Percentiles rank a stretch among this genome's conserved stretches.
Evolutionary conservation across 2,888 invertebrate genomes (phyloP).

Genomic region (Athetis lepigone): DNA sequence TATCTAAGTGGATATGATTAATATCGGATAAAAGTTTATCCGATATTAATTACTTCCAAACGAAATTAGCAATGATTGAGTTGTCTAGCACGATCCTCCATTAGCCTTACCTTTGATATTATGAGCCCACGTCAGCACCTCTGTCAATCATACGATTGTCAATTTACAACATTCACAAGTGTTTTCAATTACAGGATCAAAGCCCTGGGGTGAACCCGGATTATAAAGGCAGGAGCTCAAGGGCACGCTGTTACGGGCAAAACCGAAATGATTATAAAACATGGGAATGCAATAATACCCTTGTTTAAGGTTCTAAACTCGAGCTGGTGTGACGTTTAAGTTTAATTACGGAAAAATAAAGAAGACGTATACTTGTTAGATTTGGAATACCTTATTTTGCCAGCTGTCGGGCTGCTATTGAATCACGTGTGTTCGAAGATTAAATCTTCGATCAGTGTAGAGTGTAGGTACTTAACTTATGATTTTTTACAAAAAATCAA

Average conservation of each 20-base stretch:
- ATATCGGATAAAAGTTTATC: too few species aligned
- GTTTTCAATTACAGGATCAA: constrained; percentile 49
- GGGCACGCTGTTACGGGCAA: constrained; percentile 24
- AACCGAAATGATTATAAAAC: constrained; percentile 28
- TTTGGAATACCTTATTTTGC: background rate
- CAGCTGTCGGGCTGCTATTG: too few species aligned
- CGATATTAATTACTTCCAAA: constrained; percentile 9
- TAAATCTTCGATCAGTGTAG: too few species aligned
- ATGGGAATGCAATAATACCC: background rate
- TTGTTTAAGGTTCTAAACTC: background rate
- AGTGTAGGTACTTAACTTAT: too few species aligned
- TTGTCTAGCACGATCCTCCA: constrained; percentile 34
- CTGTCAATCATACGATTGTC: constrained; percentile 59
- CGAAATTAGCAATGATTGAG: constrained; percentile 19
- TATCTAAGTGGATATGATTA: too few species aligned
- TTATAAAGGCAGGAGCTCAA: constrained; percentile 34
- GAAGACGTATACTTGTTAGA: background rate
- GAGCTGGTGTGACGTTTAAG: background rate
- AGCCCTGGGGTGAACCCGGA: constrained; percentile 22
- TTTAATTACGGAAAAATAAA: background rate
- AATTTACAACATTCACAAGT: constrained; percentile 53
- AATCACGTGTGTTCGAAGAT: too few species aligned
- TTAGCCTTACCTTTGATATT: constrained; percentile 41
- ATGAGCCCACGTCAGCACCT: constrained; percentile 53
- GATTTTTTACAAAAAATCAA: too few species aligned